Percentiles rank a stretch among this genome's conserved stretches.
Evolutionary conservation across 2,888 invertebrate species (phyloP).

Genomic region (Lasiommata megera): DNA sequence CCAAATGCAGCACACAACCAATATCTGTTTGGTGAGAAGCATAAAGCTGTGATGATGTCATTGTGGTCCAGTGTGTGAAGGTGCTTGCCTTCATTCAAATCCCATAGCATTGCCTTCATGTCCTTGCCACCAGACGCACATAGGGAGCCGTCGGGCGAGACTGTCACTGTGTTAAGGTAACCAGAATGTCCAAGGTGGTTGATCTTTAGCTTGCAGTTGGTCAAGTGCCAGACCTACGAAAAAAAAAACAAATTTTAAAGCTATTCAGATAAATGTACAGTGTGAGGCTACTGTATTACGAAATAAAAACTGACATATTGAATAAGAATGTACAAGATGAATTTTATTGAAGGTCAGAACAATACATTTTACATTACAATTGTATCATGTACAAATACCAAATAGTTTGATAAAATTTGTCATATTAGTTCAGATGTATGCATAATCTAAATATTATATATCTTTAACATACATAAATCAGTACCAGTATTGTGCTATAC

Average conservation of each 20-base stretch:
- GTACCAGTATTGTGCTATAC: too few relatives aligned
- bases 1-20: constrained; percentile 99
- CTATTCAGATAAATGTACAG: neutral
- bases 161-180: constrained; percentile 98
- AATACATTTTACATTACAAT: too few relatives aligned
- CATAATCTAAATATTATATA: too few relatives aligned
- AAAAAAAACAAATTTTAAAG: constrained; percentile 13
- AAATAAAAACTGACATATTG: too few relatives aligned
- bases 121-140: constrained; percentile 99
- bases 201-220: constrained; percentile 99
- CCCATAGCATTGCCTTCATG: constrained; percentile 99
- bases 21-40: constrained; percentile 99
- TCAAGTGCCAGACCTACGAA: constrained; percentile 96
- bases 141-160: constrained; percentile 99
- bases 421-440: too few relatives aligned
- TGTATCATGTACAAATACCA: too few relatives aligned
- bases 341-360: too few relatives aligned
- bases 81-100: constrained; percentile 99
- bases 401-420: too few relatives aligned
- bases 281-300: too few relatives aligned
- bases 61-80: constrained; percentile 99
- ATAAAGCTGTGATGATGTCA: constrained; percentile 98
- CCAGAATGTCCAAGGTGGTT: constrained; percentile 98
- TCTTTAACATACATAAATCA: too few relatives aligned
- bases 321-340: too few relatives aligned